These are phyloP conservation scores for Drosophila watanabei DNA, from an alignment of 1,140 invertebrate species.

Conservation along the genomic window DNA sequence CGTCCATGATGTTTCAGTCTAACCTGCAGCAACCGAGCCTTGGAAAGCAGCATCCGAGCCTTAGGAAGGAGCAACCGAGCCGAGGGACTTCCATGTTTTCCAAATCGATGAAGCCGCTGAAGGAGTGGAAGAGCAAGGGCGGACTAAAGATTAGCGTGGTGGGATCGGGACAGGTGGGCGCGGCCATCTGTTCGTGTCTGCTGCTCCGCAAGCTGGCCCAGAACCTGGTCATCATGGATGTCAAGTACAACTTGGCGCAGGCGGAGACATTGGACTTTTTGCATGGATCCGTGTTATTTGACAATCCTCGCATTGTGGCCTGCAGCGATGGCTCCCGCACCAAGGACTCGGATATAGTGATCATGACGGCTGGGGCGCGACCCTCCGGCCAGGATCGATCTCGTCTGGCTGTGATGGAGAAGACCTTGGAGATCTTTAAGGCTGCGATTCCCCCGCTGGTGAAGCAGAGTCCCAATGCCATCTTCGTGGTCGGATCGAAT, in stretches of 20 bases:
- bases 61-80: neutral
- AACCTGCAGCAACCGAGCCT: neutral
- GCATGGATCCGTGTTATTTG: constrained; percentile 36
- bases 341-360: constrained; percentile 91
- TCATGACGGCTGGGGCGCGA: constrained; percentile 94
- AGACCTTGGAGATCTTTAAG: constrained; percentile 94
- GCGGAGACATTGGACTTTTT: constrained; percentile 46
- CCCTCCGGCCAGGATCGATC: constrained; percentile 90
- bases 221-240: constrained; percentile 42
- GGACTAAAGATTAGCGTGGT: constrained; percentile 41
- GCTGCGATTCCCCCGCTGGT: constrained; percentile 91
- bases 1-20: neutral
- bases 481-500: constrained; percentile 94
- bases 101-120: neutral
- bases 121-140: neutral
- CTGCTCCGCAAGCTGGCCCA: constrained; percentile 30
- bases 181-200: constrained; percentile 20
- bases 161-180: constrained; percentile 54
- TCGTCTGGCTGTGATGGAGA: constrained; percentile 91
- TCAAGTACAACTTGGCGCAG: constrained; percentile 16
- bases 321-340: constrained; percentile 89
- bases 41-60: neutral
- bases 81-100: neutral
- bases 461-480: constrained; percentile 93
- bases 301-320: constrained; percentile 29